phyloP scores from a whole-genome alignment of 2,113 vertebrate genomes.

The Onychostoma macrolepis region DNA sequence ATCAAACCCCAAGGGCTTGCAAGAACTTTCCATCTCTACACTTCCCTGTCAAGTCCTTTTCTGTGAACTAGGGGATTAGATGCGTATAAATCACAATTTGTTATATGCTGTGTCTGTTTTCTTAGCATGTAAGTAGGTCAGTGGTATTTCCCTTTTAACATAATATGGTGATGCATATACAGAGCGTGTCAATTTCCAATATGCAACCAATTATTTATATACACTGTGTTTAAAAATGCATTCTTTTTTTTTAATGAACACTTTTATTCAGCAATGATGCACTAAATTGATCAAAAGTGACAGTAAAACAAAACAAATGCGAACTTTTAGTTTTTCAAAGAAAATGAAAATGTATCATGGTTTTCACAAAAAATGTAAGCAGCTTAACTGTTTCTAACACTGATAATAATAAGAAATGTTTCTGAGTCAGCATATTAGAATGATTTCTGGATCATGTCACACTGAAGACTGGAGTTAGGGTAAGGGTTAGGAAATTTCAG shows the following conservation, averaged over 20 bases:
- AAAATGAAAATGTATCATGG: not conserved
- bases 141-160: constrained; percentile 9
- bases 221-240: no score
- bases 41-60: constrained; percentile 26
- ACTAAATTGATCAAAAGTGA: not conserved
- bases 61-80: constrained; percentile 12
- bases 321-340: no score
- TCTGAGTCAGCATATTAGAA: not conserved
- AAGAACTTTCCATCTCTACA: constrained; percentile 48
- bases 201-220: no score
- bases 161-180: not conserved
- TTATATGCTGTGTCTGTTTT: constrained; percentile 24
- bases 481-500: no score
- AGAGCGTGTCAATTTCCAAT: no score
- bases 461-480: no score
- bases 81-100: not conserved
- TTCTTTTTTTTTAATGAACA: no score
- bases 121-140: constrained; percentile 11
- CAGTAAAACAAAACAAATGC: not conserved
- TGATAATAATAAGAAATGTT: not conserved
- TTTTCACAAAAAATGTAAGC: no score
- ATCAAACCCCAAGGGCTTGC: constrained; percentile 48
- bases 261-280: not conserved
- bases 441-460: no score
- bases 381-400: no score